phyloP scores from a whole-genome alignment of 1,140 invertebrate species.

The Solenopsis fugax region DNA sequence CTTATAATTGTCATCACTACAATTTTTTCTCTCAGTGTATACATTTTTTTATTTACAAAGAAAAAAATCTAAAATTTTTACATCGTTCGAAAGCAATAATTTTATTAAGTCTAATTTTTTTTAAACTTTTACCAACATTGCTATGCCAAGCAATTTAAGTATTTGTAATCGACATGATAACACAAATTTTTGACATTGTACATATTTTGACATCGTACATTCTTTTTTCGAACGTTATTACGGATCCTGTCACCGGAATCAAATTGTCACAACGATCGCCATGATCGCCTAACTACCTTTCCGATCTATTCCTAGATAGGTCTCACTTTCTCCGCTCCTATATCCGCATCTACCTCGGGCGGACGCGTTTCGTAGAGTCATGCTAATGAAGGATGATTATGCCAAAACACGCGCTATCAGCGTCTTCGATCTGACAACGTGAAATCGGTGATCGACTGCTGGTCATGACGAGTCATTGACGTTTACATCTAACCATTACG shows the following conservation, averaged over 20 bases:
- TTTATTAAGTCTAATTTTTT: not conserved
- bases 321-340: conserved; percentile 46
- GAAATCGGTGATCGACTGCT: conserved; percentile 70
- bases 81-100: not conserved
- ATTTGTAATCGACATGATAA: not conserved
- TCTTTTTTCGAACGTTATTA: conserved; percentile 28
- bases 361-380: conserved; percentile 47
- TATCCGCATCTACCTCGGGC: conserved; percentile 40
- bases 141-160: not conserved
- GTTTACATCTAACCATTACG: conserved; percentile 42
- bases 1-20: no score
- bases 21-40: no score
- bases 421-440: conserved; percentile 68
- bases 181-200: not conserved
- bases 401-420: conserved; percentile 72
- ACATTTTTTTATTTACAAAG: not conserved
- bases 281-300: conserved; percentile 21
- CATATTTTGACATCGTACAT: conserved; percentile 19
- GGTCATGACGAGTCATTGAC: conserved; percentile 61
- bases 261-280: conserved; percentile 49
- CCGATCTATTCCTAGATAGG: conserved; percentile 52
- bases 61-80: not conserved
- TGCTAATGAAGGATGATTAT: conserved; percentile 75
- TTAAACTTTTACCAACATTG: not conserved
- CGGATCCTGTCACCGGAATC: conserved; percentile 52